phyloP scores from a whole-genome alignment of 1,140 invertebrate species.

The Saxidomus purpurata region DNA sequence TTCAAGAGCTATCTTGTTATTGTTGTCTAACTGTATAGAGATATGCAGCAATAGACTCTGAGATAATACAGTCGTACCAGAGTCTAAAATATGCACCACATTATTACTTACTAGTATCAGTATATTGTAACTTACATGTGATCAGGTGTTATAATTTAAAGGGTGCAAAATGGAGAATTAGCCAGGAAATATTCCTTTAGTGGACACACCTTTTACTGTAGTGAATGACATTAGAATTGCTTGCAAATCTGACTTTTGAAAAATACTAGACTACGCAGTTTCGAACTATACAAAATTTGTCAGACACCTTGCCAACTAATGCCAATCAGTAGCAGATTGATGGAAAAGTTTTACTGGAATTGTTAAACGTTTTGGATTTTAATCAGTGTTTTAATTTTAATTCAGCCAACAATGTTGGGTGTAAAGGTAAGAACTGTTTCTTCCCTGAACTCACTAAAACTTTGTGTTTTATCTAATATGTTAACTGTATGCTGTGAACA shows the following conservation, averaged over 20 bases:
- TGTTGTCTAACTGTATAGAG: not conserved
- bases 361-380: not conserved
- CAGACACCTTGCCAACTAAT: too few relatives aligned
- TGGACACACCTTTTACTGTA: too few relatives aligned
- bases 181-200: too few relatives aligned
- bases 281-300: too few relatives aligned
- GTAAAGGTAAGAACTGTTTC: not conserved
- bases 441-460: not conserved
- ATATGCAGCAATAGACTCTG: not conserved
- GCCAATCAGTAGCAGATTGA: too few relatives aligned
- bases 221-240: too few relatives aligned
- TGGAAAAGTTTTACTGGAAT: too few relatives aligned
- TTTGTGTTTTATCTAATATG: not conserved
- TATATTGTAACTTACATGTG: not conserved
- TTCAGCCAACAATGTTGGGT: slow-evolving; percentile 26
- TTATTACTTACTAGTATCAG: not conserved
- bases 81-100: not conserved
- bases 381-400: not conserved
- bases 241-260: too few relatives aligned
- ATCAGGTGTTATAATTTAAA: not conserved
- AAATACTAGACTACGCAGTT: too few relatives aligned
- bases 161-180: not conserved
- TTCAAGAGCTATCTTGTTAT: not conserved
- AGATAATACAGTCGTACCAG: not conserved
- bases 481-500: slow-evolving; percentile 6